Evolutionary conservation across 2,888 invertebrate species (phyloP).

Genomic region (Lumbricus terrestris): DNA sequence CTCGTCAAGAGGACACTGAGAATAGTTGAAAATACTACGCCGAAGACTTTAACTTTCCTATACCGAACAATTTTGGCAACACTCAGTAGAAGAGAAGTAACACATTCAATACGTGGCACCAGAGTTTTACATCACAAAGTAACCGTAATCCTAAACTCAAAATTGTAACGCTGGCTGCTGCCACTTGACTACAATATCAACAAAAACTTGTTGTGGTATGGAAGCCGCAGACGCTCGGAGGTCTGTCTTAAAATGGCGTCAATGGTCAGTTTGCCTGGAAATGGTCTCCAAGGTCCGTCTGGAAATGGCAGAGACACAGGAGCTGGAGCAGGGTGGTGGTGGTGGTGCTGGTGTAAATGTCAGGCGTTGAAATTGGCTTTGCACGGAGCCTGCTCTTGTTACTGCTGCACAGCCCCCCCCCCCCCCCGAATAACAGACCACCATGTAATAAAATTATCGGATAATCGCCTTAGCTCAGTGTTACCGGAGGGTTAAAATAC

Average conservation of each 20-base stretch:
- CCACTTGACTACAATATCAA: constrained; percentile 3
- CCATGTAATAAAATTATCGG: neutral
- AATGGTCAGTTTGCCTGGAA: neutral
- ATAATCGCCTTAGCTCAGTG: constrained; percentile 9
- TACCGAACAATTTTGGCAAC: neutral
- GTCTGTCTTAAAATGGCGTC: neutral
- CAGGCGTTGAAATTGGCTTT: neutral
- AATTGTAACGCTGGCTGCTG: neutral
- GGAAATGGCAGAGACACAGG: neutral
- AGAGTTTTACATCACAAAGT: neutral
- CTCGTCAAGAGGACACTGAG: neutral
- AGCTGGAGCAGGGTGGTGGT: too few species aligned
- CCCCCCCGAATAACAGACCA: neutral
- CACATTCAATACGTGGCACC: neutral
- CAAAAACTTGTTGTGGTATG: neutral
- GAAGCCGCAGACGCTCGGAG: neutral
- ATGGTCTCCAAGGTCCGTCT: neutral
- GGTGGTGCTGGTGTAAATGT: constrained; percentile 6
- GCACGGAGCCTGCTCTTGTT: neutral
- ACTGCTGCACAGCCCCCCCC: too few species aligned
- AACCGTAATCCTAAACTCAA: too few species aligned
- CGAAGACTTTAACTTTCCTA: neutral
- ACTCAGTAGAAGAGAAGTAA: neutral
- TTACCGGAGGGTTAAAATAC: constrained; percentile 8
- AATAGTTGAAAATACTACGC: neutral